Evolutionary conservation across 1,140 invertebrate genomes (phyloP), one percentile per base, ranked within the genome.

Genomic region (Drosophila virilis): DNA sequence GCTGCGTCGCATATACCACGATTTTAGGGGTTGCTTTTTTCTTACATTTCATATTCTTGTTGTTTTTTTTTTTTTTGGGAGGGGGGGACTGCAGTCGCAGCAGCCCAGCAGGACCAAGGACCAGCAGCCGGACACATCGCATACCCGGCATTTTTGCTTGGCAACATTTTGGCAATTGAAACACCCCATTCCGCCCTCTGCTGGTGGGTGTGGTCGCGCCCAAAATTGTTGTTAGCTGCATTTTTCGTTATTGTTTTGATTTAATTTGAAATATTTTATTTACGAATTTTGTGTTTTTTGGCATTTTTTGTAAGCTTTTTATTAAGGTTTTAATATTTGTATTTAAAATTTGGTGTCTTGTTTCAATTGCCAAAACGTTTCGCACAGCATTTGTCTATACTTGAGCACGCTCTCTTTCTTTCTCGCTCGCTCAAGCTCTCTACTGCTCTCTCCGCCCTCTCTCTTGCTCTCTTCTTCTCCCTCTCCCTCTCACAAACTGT

Each of bases 311-410:
- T 1, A 22, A 13, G 3, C 7, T 15, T 17, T 45, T 15, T 2
- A 10, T 33, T 9, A 15, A 52, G 40, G 43, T 42, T 45, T 33
- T n/a, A 3, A 38, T n/a, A 38, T 35, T 28, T 59, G 43, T 52
- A 13, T 32, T 42, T n/a, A 38, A 58, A 22, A 51, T 40, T 61
- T n/a, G 50, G 17, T 12, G 9, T n/a, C 6, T 45, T 74, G 75
- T 82, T 77, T 74, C 65, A 80, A 46, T 79, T 76, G 22, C 52
- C 74, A 55, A 77, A 79, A 69, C 43, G 60, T 69, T 79, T 69
- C 69, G 46, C n/a, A 15, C 48, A 54, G 72, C 67, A 74, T 83
- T 83, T 78, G 77, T 77, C 76, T 88, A 82, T 52, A 86, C 75
- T 66, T 55, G 8, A 13, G 51, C 13, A 13, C 22, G 7, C 42